These are phyloP conservation scores for Empidonax traillii DNA, from an alignment of 2,113 vertebrate species.

Conservation along the genomic window DNA sequence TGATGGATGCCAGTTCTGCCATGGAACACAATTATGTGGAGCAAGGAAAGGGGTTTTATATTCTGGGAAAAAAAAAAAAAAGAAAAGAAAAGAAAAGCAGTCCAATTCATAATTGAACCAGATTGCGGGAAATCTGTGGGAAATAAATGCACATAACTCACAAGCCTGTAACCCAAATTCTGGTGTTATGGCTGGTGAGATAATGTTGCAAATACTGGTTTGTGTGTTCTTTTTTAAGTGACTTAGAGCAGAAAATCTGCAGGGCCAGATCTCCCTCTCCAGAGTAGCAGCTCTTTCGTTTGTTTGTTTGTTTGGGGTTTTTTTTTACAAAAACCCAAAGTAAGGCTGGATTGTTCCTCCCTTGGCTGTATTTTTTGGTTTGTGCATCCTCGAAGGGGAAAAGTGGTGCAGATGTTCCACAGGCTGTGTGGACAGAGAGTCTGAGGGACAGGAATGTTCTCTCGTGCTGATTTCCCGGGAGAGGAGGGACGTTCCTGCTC, in stretches of 20 bases:
- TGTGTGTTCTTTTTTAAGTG: not conserved
- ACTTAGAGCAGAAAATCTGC: not conserved
- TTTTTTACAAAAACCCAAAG: not conserved
- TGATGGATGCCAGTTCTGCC: slow-evolving; percentile 89
- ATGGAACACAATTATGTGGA: slow-evolving; percentile 79
- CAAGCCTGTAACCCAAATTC: not conserved
- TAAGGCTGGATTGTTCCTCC: not conserved
- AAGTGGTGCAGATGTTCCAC: fast-evolving
- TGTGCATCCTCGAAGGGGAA: not conserved
- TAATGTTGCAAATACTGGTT: not conserved
- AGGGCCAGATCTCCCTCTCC: not conserved
- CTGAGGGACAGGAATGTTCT: not conserved
- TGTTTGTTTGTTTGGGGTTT: not conserved
- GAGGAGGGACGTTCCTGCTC: not conserved
- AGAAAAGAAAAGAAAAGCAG: not conserved
- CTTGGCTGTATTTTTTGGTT: not conserved
- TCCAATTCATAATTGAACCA: slow-evolving; percentile 67
- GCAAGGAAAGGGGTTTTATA: slow-evolving; percentile 68
- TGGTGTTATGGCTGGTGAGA: not conserved
- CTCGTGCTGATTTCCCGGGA: not conserved
- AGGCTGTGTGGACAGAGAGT: not conserved
- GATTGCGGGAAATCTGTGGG: slow-evolving; percentile 28
- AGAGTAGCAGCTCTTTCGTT: not conserved
- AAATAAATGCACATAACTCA: slow-evolving; percentile 30
- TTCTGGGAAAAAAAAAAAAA: not conserved